Conservation (phyloP, 2,113 vertebrate species). For the Marmota flaviventris region DNA sequence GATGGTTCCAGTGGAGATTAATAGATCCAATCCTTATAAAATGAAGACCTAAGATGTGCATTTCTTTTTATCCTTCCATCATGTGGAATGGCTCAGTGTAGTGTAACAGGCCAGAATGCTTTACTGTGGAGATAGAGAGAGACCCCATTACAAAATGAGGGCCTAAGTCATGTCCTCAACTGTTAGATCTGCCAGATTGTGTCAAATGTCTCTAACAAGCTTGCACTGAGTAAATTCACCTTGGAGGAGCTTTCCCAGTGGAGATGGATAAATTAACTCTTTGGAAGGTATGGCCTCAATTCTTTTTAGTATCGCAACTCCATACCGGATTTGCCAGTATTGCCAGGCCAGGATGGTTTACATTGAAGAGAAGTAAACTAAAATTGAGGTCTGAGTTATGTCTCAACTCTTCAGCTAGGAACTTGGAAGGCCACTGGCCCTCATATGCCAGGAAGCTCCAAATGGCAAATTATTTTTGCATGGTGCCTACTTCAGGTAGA, state of each 20-base stretch:
- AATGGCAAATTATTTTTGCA: slow-evolving; percentile 33
- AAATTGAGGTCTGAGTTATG: not conserved
- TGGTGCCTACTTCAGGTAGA: not conserved
- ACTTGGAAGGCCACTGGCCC: not conserved
- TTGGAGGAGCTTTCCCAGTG: not conserved
- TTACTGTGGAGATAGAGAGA: not conserved
- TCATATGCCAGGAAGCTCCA: not conserved
- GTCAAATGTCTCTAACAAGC: not conserved
- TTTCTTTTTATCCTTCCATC: not conserved
- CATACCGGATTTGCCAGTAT: not conserved
- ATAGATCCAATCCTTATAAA: not conserved
- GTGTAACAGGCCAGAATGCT: not conserved
- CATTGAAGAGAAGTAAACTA: slow-evolving; percentile 15
- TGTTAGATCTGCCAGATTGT: not conserved
- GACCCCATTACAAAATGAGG: not conserved
- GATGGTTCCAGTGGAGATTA: not conserved
- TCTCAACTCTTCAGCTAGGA: not conserved
- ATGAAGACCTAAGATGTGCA: not conserved
- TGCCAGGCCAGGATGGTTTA: not conserved
- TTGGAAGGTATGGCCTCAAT: not conserved
- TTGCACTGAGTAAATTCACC: not conserved
- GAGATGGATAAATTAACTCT: not conserved
- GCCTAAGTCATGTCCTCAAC: not conserved
- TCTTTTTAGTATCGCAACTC: not conserved
- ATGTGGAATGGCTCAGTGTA: not conserved